Conservation (phyloP, 64 coral and sea anemone genomes). For the Porites australiensis region DNA sequence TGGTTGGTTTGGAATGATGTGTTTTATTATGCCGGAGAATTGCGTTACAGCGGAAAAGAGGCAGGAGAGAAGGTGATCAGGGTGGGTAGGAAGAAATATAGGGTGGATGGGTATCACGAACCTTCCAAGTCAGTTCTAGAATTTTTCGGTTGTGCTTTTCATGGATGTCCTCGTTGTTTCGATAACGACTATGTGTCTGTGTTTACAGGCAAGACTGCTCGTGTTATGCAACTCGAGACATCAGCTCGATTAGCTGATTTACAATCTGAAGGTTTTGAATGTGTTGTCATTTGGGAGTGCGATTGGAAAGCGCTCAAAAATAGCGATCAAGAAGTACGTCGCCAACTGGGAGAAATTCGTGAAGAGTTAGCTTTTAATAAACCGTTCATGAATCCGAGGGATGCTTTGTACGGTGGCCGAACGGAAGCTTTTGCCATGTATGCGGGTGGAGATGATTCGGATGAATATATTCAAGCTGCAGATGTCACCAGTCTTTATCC, state of each 20-base stretch:
- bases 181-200: neutral
- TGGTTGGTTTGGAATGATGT: neutral
- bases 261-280: neutral
- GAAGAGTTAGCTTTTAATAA: neutral
- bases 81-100: neutral
- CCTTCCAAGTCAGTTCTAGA: neutral
- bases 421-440: neutral
- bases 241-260: neutral
- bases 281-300: constrained; percentile 46
- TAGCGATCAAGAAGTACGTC: neutral
- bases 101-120: constrained; percentile 23
- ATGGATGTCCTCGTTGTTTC: constrained; percentile 31
- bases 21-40: neutral
- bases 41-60: neutral
- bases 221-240: neutral
- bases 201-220: neutral
- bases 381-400: constrained; percentile 40
- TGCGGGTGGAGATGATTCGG: constrained; percentile 25
- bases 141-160: constrained; percentile 24
- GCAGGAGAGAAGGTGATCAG: neutral
- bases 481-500: constrained; percentile 14
- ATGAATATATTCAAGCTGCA: too few relatives aligned
- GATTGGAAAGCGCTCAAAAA: neutral
- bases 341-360: neutral
- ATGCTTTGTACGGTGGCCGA: constrained; percentile 44